Conservation (phyloP, 2,113 vertebrate genomes). For the Ceyx margarethae region DNA sequence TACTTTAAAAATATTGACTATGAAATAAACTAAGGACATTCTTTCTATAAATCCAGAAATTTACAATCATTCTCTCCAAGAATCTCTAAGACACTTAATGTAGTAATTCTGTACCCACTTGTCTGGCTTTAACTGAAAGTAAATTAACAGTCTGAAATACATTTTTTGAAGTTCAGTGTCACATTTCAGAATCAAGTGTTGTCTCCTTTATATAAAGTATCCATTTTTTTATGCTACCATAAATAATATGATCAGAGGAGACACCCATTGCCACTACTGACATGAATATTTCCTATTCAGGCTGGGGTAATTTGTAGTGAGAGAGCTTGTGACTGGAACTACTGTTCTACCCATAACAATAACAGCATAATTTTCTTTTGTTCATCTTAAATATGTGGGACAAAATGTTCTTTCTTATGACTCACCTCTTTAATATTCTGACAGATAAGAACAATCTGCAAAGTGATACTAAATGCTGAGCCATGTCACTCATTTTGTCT, state of each 20-base stretch:
- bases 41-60: not conserved
- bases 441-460: not conserved
- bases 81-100: not conserved
- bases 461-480: not conserved
- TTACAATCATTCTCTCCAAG: not conserved
- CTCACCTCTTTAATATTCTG: not conserved
- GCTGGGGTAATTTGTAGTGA: not conserved
- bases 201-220: not conserved
- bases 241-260: not conserved
- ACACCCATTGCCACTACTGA: not conserved
- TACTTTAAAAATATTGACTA: not conserved
- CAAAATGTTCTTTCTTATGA: slow-evolving; percentile 10
- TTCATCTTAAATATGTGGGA: not conserved
- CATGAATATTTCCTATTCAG: not conserved
- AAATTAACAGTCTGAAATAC: not conserved
- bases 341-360: not conserved
- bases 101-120: not conserved
- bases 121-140: not conserved
- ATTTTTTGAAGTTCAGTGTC: not conserved
- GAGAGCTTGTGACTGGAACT: not conserved
- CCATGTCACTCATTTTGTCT: not conserved
- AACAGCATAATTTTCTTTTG: not conserved
- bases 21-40: not conserved
- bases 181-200: not conserved
- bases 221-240: not conserved